Percentiles rank a stretch among this genome's conserved stretches.
These are phyloP conservation scores for Leguminivora glycinivorella DNA, from an alignment of 1,140 invertebrate species.

Conservation along the genomic window DNA sequence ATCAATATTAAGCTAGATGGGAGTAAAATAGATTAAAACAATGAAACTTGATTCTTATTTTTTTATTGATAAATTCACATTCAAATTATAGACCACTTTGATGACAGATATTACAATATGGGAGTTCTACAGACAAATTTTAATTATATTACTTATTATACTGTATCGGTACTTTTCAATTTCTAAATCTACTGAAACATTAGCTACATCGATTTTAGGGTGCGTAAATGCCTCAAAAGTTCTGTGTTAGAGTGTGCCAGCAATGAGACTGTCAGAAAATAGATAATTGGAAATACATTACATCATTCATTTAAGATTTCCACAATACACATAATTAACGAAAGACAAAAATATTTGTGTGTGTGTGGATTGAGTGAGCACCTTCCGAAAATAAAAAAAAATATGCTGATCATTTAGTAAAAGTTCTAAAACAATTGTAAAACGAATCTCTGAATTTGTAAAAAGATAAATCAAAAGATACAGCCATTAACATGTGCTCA, in stretches of 20 bases:
- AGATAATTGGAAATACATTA: conserved; percentile 65
- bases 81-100: conserved; percentile 75
- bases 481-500: too few relatives aligned
- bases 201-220: conserved; percentile 71
- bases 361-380: too few relatives aligned
- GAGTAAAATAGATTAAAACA: conserved; percentile 32
- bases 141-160: conserved; percentile 69
- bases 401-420: too few relatives aligned
- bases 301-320: conserved; percentile 60
- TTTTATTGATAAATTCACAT: conserved; percentile 78
- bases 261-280: conserved; percentile 61
- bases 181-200: conserved; percentile 69
- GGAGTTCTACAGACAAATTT: conserved; percentile 75
- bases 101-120: conserved; percentile 73
- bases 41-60: conserved; percentile 60
- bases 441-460: too few relatives aligned
- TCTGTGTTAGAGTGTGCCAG: conserved; percentile 57
- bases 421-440: too few relatives aligned
- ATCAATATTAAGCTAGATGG: too few relatives aligned
- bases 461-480: too few relatives aligned
- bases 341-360: conserved; percentile 76
- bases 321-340: conserved; percentile 64
- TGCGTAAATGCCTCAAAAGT: conserved; percentile 76
- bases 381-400: too few relatives aligned
- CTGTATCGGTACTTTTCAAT: conserved; percentile 70